These are phyloP conservation scores for Papilio machaon DNA, from an alignment of 1,140 invertebrate species.

Conservation along the genomic window DNA sequence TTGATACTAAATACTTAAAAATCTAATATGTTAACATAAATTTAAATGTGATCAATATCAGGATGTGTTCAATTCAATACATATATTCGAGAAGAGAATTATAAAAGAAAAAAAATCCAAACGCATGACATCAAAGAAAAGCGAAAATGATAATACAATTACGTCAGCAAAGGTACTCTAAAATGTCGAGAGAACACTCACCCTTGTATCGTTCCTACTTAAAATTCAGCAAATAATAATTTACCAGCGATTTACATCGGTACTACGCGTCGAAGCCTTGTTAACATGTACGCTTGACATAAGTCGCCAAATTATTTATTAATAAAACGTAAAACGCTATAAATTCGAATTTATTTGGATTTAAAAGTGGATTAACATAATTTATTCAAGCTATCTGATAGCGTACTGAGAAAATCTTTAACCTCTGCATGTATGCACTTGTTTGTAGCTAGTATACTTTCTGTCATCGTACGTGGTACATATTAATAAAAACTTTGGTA, in stretches of 20 bases:
- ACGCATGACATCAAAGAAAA: slow-evolving; percentile 2
- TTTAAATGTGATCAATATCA: too few species aligned
- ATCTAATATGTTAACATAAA: too few species aligned
- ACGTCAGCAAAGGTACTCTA: slow-evolving; percentile 7
- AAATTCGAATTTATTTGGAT: neutral
- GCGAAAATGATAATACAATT: slow-evolving; percentile 14
- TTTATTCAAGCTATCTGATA: neutral
- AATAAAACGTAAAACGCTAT: neutral
- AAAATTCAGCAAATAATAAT: slow-evolving; percentile 11
- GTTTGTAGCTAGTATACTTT: too few species aligned
- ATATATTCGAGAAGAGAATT: neutral
- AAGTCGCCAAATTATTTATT: neutral
- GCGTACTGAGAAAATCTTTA: neutral
- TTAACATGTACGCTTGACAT: slow-evolving; percentile 1
- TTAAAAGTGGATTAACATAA: neutral
- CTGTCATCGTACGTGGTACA: too few species aligned
- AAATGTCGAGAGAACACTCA: slow-evolving; percentile 18
- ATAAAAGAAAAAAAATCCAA: neutral
- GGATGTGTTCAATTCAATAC: neutral
- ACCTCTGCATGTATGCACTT: too few species aligned
- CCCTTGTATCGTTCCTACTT: neutral
- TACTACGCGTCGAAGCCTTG: neutral
- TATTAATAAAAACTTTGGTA: too few species aligned
- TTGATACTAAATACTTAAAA: too few species aligned
- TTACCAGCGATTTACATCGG: slow-evolving; percentile 16